Percentiles rank a stretch among this genome's conserved stretches.
These are phyloP conservation scores for Nomada ferruginata DNA, from an alignment of 2,888 invertebrate genomes.

Conservation along the genomic window DNA sequence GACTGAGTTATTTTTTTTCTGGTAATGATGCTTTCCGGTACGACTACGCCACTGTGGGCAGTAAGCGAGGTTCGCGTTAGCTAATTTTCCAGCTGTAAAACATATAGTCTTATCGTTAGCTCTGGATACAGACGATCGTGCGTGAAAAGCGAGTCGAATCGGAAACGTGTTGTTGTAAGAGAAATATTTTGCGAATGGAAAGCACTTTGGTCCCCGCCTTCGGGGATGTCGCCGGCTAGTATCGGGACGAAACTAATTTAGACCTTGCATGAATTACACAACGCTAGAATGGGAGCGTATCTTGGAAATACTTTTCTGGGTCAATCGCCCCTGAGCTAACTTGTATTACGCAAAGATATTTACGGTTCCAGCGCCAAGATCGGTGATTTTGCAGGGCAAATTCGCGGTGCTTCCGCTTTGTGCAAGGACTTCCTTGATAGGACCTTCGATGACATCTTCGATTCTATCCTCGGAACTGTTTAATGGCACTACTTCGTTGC, in stretches of 20 bases:
- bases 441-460: slow-evolving; percentile 71
- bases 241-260: slow-evolving; percentile 43
- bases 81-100: not conserved
- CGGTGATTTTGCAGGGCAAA: slow-evolving; percentile 85
- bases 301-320: slow-evolving; percentile 44
- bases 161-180: not conserved
- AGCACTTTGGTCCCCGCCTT: not conserved
- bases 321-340: slow-evolving; percentile 29
- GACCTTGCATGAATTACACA: slow-evolving; percentile 25
- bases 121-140: too few relatives aligned
- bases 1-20: slow-evolving; percentile 60
- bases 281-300: slow-evolving; percentile 15
- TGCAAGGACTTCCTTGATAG: slow-evolving; percentile 83
- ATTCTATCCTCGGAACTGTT: slow-evolving; percentile 60
- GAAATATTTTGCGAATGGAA: slow-evolving; percentile 7
- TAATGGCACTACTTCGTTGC: slow-evolving; percentile 70
- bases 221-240: slow-evolving; percentile 2
- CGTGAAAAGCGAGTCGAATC: not conserved
- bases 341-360: slow-evolving; percentile 71
- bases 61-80: not conserved
- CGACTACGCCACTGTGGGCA: not conserved
- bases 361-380: slow-evolving; percentile 84
- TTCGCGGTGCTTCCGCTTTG: slow-evolving; percentile 85
- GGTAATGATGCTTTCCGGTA: slow-evolving; percentile 52
- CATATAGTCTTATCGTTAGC: not conserved